phyloP scores from a whole-genome alignment of 1,140 invertebrate species.

The Drosophila rhopaloa region DNA sequence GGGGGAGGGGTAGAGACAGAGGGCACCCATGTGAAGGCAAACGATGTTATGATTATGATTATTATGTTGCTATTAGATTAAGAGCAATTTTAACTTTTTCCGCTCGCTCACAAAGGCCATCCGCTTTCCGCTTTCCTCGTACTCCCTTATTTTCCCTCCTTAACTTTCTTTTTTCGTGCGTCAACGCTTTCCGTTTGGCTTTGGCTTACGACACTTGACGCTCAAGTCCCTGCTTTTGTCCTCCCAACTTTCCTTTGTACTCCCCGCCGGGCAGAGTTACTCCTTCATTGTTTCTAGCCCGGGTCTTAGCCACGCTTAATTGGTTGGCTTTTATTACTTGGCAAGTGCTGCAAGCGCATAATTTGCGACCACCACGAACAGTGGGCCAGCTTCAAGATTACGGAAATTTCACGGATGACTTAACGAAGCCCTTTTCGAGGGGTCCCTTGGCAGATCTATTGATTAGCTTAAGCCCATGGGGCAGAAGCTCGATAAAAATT shows the following conservation, averaged over 20 bases:
- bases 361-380: conserved; percentile 54
- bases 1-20: not conserved
- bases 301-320: conserved; percentile 78
- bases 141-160: conserved; percentile 20
- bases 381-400: conserved; percentile 42
- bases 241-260: conserved; percentile 2
- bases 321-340: conserved; percentile 81
- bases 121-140: not conserved
- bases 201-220: conserved; percentile 79
- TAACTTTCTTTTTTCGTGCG: conserved; percentile 50
- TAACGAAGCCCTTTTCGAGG: conserved; percentile 17
- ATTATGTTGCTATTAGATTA: conserved; percentile 84
- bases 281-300: conserved; percentile 65
- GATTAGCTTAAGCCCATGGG: conserved; percentile 8
- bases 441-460: conserved; percentile 14
- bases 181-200: conserved; percentile 69
- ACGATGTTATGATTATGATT: conserved; percentile 83
- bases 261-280: conserved; percentile 21
- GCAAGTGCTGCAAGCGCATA: conserved; percentile 68
- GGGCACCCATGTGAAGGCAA: conserved; percentile 64
- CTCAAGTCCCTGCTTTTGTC: conserved; percentile 29
- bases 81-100: conserved; percentile 80
- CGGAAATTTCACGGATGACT: conserved; percentile 41
- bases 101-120: conserved; percentile 33
- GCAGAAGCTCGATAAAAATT: not conserved